These are phyloP conservation scores for Sternarchorhynchus goeldii DNA, from an alignment of 2,797 vertebrate species.

Conservation along the genomic window DNA sequence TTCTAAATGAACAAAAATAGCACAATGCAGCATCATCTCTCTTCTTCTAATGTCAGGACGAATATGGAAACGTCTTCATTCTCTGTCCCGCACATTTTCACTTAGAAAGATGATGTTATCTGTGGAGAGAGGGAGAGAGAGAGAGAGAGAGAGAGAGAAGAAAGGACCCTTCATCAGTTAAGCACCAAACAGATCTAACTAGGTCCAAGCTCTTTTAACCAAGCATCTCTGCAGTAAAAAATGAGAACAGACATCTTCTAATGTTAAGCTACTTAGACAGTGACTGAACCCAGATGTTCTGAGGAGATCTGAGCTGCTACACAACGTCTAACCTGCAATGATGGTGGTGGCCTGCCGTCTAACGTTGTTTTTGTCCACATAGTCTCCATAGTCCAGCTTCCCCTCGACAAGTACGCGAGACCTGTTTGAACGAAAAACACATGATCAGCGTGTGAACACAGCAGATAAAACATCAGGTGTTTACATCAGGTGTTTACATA, in stretches of 20 bases:
- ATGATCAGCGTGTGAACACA: too few species aligned
- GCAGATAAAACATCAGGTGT: too few species aligned
- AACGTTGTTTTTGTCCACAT: slow-evolving; percentile 93
- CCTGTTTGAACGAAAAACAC: slow-evolving; percentile 54
- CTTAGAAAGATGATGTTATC: slow-evolving; percentile 96
- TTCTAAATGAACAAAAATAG: slow-evolving; percentile 43
- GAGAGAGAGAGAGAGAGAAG: slow-evolving; percentile 50
- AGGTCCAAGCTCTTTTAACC: too few species aligned
- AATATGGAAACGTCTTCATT: slow-evolving; percentile 60
- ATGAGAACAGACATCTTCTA: too few species aligned
- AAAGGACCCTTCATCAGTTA: not conserved
- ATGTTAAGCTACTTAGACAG: too few species aligned
- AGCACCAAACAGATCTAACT: not conserved
- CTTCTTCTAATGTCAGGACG: slow-evolving; percentile 9
- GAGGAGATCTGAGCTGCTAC: not conserved
- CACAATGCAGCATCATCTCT: slow-evolving; percentile 44
- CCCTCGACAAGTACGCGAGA: slow-evolving; percentile 90
- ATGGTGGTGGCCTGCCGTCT: slow-evolving; percentile 93
- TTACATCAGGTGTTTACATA: too few species aligned
- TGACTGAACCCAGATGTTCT: too few species aligned
- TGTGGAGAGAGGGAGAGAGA: slow-evolving; percentile 69
- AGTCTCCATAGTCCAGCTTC: slow-evolving; percentile 96
- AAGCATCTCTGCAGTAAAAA: too few species aligned
- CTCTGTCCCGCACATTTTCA: slow-evolving; percentile 79
- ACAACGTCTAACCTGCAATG: slow-evolving; percentile 84